Evolutionary conservation across 1,140 invertebrate genomes (phyloP).

Genomic region (Lepidurus apus): DNA sequence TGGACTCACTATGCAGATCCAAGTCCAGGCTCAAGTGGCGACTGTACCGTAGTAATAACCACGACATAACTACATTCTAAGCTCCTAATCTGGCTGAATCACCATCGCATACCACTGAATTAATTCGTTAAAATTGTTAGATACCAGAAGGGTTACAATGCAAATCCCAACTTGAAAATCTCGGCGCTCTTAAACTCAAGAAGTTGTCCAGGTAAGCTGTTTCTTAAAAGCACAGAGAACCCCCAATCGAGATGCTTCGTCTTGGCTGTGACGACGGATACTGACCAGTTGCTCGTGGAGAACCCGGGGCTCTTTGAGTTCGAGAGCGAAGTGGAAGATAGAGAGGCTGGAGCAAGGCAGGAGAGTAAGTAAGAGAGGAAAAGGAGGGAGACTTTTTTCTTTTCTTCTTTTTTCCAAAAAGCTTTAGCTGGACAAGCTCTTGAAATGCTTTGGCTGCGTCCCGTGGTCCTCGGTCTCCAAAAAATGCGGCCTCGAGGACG

Average conservation of each 20-base stretch:
- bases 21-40: too few relatives aligned
- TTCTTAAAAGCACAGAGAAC: not conserved
- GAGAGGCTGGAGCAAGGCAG: constrained; percentile 5
- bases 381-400: not conserved
- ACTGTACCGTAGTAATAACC: too few relatives aligned
- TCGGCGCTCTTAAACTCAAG: not conserved
- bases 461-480: not conserved
- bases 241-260: not conserved
- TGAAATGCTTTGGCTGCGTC: constrained; percentile 2
- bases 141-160: too few relatives aligned
- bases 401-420: not conserved
- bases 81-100: too few relatives aligned
- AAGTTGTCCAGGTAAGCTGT: not conserved
- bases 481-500: not conserved
- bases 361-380: not conserved
- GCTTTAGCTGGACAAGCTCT: not conserved
- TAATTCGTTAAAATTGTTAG: too few relatives aligned
- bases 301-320: constrained; percentile 8
- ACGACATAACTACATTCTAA: too few relatives aligned
- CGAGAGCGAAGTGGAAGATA: constrained; percentile 13
- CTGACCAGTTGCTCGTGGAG: constrained; percentile 11
- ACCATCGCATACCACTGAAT: too few relatives aligned
- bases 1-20: too few relatives aligned
- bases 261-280: constrained; percentile 5
- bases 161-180: not conserved